Evolutionary conservation across 2,797 vertebrate species (phyloP).

Genomic region (Gambusia yucatana): DNA sequence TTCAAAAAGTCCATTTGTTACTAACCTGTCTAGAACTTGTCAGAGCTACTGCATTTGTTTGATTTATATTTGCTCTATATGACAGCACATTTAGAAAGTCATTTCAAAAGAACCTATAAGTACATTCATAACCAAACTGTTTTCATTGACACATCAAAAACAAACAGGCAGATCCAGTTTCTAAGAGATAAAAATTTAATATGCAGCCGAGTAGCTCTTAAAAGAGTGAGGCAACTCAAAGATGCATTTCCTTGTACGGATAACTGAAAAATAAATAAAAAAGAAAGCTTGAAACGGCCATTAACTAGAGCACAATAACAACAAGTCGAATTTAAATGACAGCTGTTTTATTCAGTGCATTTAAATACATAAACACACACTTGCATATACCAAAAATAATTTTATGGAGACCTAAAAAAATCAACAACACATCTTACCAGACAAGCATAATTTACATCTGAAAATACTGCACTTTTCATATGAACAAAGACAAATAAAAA

Average conservation of each 20-base stretch:
- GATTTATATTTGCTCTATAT: conserved; percentile 51
- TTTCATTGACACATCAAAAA: conserved; percentile 9
- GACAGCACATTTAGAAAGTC: conserved; percentile 8
- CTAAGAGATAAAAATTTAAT: background rate
- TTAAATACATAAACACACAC: conserved; percentile 82
- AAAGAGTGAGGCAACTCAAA: background rate
- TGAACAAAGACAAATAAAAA: conserved; percentile 68
- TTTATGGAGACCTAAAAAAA: conserved; percentile 65
- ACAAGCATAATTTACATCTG: conserved; percentile 81
- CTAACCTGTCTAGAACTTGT: conserved; percentile 51
- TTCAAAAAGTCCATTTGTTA: conserved; percentile 56
- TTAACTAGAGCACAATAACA: conserved; percentile 17
- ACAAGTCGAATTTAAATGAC: conserved; percentile 29
- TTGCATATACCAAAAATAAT: conserved; percentile 76
- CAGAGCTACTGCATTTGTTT: conserved; percentile 56
- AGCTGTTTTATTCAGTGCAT: conserved; percentile 80
- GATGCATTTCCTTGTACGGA: background rate
- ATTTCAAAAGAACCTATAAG: conserved; percentile 1
- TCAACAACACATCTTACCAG: conserved; percentile 71
- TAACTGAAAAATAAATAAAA: background rate
- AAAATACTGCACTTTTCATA: conserved; percentile 80
- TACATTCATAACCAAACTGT: conserved; percentile 12
- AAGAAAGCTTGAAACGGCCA: background rate
- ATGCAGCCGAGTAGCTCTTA: background rate
- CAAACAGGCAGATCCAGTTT: conserved; percentile 4